Evolutionary conservation across 2,888 invertebrate species (phyloP), one percentile per base, ranked within the genome.

Genomic region (Xestoiulus laeticollis): DNA sequence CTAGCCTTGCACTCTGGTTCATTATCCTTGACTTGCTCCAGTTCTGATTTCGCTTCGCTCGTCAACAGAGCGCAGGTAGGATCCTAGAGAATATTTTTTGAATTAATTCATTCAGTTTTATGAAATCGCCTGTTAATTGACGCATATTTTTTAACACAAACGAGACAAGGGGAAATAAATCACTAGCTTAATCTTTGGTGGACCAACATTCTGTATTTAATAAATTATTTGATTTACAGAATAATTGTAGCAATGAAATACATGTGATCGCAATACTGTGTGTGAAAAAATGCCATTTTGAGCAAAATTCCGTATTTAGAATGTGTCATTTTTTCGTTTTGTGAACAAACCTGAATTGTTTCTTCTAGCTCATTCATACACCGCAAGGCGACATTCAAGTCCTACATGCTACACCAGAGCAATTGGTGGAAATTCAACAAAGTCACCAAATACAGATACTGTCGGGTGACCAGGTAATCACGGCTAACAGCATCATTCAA

Each of bases 371-470:
- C 26, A 89, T 89, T n/a, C 89, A 89, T 33, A 89, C 89, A 30
- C 87, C 89, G n/a, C 89, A 89, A 48, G 91, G 91, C 6, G 92
- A 92, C 89, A 91, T 92, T 48, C 92, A 92, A 90, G 91, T 92
- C 32, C 90, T 92, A 19, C 92, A 92, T 88, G 92, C 92, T 89
- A 92, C 92, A 43, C 92, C 92, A 33, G 92, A 92, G 90, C 92
- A 92, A 89, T 91, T 92, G 38, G 92, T 91, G 19, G 91, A 92
- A 88, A 89, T 92, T 53, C 91, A 91, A 89, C 91, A 91, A 53
- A 91, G 91, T 43, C 91, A 91, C 44, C 91, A 91, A 88, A 92
- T 92, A 89, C 91, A 92, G 88, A 91, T 92, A 86, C 89, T 92
- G 19, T 91, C 91, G 44, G 91, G 91, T 85, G 91, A 91, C 88